A percentile compares a stretch with the other conserved stretches of the same genome.
Conservation (phyloP, 2,113 vertebrate species). For the Struthidea cinerea region DNA sequence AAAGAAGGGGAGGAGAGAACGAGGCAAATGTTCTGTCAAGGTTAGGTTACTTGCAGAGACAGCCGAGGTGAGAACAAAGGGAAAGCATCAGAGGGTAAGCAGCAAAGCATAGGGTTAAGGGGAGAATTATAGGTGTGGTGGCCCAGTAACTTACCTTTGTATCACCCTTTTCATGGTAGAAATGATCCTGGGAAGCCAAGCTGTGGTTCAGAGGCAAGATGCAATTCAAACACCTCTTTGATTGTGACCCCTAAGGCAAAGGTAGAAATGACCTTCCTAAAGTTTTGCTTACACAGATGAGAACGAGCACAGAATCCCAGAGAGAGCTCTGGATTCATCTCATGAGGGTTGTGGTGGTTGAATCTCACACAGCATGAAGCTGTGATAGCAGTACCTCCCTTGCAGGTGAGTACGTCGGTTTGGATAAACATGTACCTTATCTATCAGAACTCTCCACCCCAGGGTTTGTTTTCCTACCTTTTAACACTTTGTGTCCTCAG, state of each 20-base stretch:
- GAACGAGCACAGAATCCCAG: neutral
- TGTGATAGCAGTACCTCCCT: neutral
- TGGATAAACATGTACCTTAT: neutral
- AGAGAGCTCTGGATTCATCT: neutral
- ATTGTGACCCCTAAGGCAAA: neutral
- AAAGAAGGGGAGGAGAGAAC: neutral
- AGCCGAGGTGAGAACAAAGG: neutral
- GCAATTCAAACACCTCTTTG: conserved; percentile 8
- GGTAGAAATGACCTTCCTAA: neutral
- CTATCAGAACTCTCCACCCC: neutral
- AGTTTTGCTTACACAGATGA: neutral
- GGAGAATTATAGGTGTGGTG: neutral
- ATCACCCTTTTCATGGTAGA: neutral
- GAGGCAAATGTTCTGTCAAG: neutral
- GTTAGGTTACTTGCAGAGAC: neutral
- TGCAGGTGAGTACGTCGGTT: neutral
- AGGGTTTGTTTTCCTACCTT: neutral
- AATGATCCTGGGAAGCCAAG: conserved; percentile 11
- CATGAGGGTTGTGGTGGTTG: neutral
- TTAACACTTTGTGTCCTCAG: neutral
- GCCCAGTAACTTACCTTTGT: neutral
- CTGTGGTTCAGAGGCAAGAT: neutral
- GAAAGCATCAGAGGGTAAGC: neutral
- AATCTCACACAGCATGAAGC: neutral
- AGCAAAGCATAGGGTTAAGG: conserved; percentile 26